These are phyloP conservation scores for Cataglyphis hispanica DNA, from an alignment of 1,140 invertebrate species.

Conservation along the genomic window DNA sequence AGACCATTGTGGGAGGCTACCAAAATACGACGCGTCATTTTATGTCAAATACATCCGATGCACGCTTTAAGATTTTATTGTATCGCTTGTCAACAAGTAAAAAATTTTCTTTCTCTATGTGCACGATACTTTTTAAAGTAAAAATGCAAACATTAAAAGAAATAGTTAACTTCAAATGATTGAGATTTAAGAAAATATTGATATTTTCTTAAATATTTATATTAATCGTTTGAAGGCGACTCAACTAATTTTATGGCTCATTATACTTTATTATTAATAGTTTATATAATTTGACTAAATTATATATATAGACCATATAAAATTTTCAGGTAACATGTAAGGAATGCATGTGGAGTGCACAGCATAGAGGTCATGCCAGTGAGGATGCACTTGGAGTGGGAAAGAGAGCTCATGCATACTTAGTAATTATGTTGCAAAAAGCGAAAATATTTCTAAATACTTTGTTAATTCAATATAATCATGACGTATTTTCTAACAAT, in stretches of 20 bases:
- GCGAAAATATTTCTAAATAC: slow-evolving; percentile 78
- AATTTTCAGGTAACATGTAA: slow-evolving; percentile 80
- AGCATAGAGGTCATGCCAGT: slow-evolving; percentile 83
- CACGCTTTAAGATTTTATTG: slow-evolving; percentile 83
- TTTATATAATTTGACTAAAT: neutral
- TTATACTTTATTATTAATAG: neutral
- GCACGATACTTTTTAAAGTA: neutral
- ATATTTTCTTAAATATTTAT: no score
- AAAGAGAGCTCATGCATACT: slow-evolving; percentile 71
- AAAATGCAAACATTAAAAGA: neutral
- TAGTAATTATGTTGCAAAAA: slow-evolving; percentile 75
- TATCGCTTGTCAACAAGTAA: slow-evolving; percentile 82
- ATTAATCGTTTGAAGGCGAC: no score
- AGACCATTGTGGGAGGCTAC: slow-evolving; percentile 83
- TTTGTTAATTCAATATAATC: slow-evolving; percentile 78
- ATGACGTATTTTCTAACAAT: slow-evolving; percentile 53
- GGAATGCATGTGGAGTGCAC: slow-evolving; percentile 82
- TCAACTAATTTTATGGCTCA: neutral
- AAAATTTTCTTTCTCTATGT: neutral
- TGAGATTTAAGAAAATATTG: neutral
- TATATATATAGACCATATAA: neutral
- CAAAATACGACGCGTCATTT: slow-evolving; percentile 78
- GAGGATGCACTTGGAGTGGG: slow-evolving; percentile 81
- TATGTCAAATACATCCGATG: slow-evolving; percentile 81
- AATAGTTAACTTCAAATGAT: neutral